Conservation (phyloP, 1,140 invertebrate genomes). For the Coelopa frigida region DNA sequence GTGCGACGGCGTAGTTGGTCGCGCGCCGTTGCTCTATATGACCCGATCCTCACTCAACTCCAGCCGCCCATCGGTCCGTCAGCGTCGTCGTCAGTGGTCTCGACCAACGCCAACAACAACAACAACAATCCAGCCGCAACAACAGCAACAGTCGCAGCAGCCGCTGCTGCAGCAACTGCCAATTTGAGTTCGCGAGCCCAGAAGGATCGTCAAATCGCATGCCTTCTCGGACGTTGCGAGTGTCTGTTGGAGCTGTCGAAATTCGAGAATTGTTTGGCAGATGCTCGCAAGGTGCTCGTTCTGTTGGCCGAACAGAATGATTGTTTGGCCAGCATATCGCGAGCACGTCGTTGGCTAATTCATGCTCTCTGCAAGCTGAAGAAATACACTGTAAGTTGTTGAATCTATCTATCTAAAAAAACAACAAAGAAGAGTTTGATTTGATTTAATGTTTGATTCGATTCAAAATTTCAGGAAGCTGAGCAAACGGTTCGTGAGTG, state of each 20-base stretch:
- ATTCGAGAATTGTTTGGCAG: conserved; percentile 49
- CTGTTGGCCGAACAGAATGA: conserved; percentile 45
- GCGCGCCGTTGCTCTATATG: conserved; percentile 48
- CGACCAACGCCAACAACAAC: no score
- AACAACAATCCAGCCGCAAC: neutral
- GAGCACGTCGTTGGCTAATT: conserved; percentile 47
- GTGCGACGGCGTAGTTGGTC: conserved; percentile 49
- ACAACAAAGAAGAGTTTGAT: neutral
- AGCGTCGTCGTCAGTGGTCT: neutral
- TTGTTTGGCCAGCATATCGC: conserved; percentile 43
- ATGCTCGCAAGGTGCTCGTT: conserved; percentile 50
- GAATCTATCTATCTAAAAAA: neutral
- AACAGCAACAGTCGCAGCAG: neutral
- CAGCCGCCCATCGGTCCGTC: no score
- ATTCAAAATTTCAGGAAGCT: conserved; percentile 39
- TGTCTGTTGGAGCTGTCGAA: conserved; percentile 49
- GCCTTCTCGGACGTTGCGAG: conserved; percentile 49
- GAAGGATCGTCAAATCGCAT: conserved; percentile 49
- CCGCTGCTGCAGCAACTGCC: conserved; percentile 8
- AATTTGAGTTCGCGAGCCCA: conserved; percentile 19
- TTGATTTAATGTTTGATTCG: no score
- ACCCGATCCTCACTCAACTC: conserved; percentile 41
- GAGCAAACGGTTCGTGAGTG: conserved; percentile 48
- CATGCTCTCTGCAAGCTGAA: conserved; percentile 49
- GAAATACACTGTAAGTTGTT: conserved; percentile 42